Percentiles rank a stretch among this genome's conserved stretches.
Evolutionary conservation across 2,888 invertebrate genomes (phyloP).

Genomic region (Pterobdella sp.): DNA sequence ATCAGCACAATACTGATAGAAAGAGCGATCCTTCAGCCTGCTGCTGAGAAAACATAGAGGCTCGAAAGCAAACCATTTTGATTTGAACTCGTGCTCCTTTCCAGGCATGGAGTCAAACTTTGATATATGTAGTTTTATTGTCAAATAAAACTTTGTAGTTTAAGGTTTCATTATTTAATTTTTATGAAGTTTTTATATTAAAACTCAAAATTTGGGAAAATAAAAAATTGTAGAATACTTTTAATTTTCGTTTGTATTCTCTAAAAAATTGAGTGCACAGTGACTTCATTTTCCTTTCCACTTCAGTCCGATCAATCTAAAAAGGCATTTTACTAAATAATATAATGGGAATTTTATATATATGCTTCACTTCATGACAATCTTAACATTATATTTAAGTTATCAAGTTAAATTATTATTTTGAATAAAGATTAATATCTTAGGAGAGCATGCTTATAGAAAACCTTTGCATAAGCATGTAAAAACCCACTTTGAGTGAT

Average conservation of each 20-base stretch:
- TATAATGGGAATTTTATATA: no score
- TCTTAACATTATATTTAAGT: no score
- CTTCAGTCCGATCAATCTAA: slow-evolving; percentile 15
- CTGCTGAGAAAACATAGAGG: slow-evolving; percentile 20
- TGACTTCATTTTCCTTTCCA: slow-evolving; percentile 27
- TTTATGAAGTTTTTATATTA: no score
- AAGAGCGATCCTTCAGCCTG: slow-evolving; percentile 17
- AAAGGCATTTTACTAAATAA: not conserved
- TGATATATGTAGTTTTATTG: no score
- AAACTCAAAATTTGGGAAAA: no score
- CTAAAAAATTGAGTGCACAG: slow-evolving; percentile 25
- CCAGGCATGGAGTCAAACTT: slow-evolving; percentile 20
- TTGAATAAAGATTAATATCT: no score
- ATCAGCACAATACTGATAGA: slow-evolving; percentile 17
- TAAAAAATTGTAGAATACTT: not conserved
- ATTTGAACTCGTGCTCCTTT: slow-evolving; percentile 23
- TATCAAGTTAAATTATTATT: no score
- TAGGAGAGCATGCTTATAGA: no score
- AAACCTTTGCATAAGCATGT: not conserved
- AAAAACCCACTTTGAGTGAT: slow-evolving; percentile 6
- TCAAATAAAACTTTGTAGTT: no score
- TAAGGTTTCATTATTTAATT: no score
- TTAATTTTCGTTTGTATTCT: slow-evolving; percentile 29
- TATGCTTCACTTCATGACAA: no score
- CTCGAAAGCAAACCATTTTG: slow-evolving; percentile 27